Base-by-base conservation (phyloP, 1,140 invertebrate species). In the Drosophila nebulosa region DNA sequence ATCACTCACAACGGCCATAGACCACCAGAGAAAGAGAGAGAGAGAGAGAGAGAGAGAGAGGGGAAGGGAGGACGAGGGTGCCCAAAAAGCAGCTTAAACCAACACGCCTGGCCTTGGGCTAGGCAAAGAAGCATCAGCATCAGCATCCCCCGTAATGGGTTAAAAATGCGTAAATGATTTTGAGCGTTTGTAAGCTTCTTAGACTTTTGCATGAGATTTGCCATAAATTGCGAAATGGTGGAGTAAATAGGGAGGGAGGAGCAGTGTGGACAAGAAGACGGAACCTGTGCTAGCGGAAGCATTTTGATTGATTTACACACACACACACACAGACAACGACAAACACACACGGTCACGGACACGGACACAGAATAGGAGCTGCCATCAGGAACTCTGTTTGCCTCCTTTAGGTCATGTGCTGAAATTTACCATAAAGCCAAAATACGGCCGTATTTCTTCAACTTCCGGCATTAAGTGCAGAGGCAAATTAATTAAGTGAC, bases 391-490 rank as follows among this genome's bases (percentile, higher is more conserved):
- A 39, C 59, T 74, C 10, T 62, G 39, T 46, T 46, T 16, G 39
- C 16, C 39, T 62, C 61, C 71, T 86, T 80, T 51, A 58, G 78
- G 64, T 57, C 69, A 78, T 80, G 73, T 77, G 64, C 52, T 68
- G 74, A 71, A 85, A 85, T 88, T 85, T 69, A 67, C 66, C 81
- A 86, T 86, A 79, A 78, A 78, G 61, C 83, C 64, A 64, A 72
- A 86, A 78, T 86, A 52, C 63, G 81, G 83, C 83, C 74, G 83
- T 86, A 86, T 86, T 86, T 86, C 81, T 86, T 86, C 83, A 75
- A 86, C 83, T 86, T 86, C 81, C 81, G 81, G 81, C 83, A 86
- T 86, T 86, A 86, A 86, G 81, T 86, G 81, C 81, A 85, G 69
- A 55, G 72, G 78, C 80, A 85, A 85, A 85, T 85, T 85, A 85